Evolutionary conservation across 2,113 vertebrate genomes (phyloP), one percentile per base, ranked within the genome.

Genomic region (Dascyllus trimaculatus): DNA sequence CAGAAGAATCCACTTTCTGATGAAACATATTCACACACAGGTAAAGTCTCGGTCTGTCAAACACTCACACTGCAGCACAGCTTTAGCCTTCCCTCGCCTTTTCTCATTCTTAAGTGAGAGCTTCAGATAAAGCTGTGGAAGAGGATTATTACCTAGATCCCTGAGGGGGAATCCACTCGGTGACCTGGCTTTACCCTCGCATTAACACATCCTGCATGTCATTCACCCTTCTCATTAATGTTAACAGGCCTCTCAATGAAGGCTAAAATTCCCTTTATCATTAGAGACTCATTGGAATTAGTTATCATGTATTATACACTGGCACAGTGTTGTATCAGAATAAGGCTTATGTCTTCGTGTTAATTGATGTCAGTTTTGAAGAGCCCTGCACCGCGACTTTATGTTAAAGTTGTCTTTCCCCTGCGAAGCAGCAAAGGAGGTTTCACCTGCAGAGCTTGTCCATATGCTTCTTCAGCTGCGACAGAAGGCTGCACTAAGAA

Each of bases 71-170:
- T 17, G 29, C 11, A 71, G 75, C 22, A 38, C 18, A 57, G 35
- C 2, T 14, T 29, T 40, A 58, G 71, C 59, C 46, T 70, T 71
- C 59, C 49, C 51, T 26, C 11, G 71, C 62, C 46, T 70, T 71
- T 54, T 53, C 46, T 24, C 11, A 56, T 62, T 48, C 53, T 75
- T 79, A 77, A 74, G 63, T 84, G 78, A 81, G 59, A 75, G 54
- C 38, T 56, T 35, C 64, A 88, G 88, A 90, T 89, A 87, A 85
- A 78, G 57, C 70, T 60, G 64, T 22, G 66, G 75, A 83, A 84
- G 78, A 86, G 75, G 69, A 89, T 90, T 86, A 90, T 88, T 85
- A 84, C 79, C 76, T 78, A 77, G 17, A 83, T 89, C 76, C 86
- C 84, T 57, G 22, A 76, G 68, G 71, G 58, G 71, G 57, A 87